Base-by-base conservation (phyloP, 2,888 invertebrate genomes). In the Megalurothrips usitatus region DNA sequence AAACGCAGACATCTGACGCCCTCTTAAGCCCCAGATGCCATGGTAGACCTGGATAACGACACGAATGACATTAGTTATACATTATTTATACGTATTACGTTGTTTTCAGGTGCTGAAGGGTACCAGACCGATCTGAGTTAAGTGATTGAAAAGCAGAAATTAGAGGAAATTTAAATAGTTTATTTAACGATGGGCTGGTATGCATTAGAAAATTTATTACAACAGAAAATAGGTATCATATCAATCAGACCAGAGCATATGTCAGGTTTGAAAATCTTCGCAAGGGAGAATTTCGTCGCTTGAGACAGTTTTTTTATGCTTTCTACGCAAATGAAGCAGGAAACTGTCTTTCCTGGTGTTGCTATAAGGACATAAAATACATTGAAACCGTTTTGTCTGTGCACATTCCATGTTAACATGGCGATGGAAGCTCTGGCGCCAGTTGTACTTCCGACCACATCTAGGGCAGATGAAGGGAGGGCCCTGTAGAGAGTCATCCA, bases 331-430 rank as follows among this genome's bases (percentile, higher is more conserved):
- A 26, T 75, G 68, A 26, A 75, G 68, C 68, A 75, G 26, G 12
- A 75, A 75, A 12, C 68, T 75, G 68, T 75, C 68, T 26, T 75
- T 75, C 11, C 68, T n/a, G 26, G 23, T 81, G n/a, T 79, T 79
- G 49, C 80, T 80, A 47, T 82, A 80, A 23, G 68, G 81, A 48
- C 83, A 83, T 34, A 79, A 63, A 4, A 82, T 82, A 68, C 83
- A 83, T 17, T 81, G 82, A 79, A 82, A 82, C 58, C 75, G 82
- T 9, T 83, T 83, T 43, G 82, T 82, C 78, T 81, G 80, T 12
- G 83, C 83, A 78, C 84, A 84, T 68, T 83, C 84, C 52, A 78
- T 80, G 58, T 81, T 81, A n/a, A 82, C 78, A 28, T 82, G 80
- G 19, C 83, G 80, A 12, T 81, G 58, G 75, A 82, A 80, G 9